These are phyloP conservation scores for Graphium colonna DNA, from an alignment of 2,888 invertebrate genomes.

Conservation along the genomic window DNA sequence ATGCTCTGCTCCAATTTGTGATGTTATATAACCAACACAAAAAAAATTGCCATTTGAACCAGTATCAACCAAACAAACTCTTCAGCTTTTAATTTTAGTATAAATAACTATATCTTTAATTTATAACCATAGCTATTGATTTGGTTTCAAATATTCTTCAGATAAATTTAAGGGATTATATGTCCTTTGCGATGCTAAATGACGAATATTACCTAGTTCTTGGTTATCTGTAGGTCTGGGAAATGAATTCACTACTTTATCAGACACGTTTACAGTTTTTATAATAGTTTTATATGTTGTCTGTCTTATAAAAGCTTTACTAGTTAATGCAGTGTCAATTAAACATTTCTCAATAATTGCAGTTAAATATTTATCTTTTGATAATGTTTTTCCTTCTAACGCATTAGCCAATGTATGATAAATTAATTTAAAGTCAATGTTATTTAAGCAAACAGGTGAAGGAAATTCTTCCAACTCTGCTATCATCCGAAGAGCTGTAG, in stretches of 20 bases:
- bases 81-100: too few species aligned
- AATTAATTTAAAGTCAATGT: conserved; percentile 52
- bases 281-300: conserved; percentile 38
- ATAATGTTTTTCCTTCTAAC: conserved; percentile 57
- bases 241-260: conserved; percentile 37
- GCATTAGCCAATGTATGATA: conserved; percentile 62
- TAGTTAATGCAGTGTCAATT: conserved; percentile 53
- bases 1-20: too few species aligned
- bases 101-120: too few species aligned
- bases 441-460: conserved; percentile 36
- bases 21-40: too few species aligned
- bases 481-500: conserved; percentile 54
- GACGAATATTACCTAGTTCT: conserved; percentile 42
- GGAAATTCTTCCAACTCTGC: conserved; percentile 62
- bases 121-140: background rate
- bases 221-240: conserved; percentile 40
- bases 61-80: too few species aligned
- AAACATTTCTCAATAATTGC: conserved; percentile 52
- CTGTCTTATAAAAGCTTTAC: conserved; percentile 49
- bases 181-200: conserved; percentile 43
- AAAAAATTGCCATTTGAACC: too few species aligned
- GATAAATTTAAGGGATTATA: conserved; percentile 59
- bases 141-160: conserved; percentile 43
- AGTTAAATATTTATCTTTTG: conserved; percentile 36
- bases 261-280: conserved; percentile 39